These are phyloP conservation scores for Opisthocomus hoazin DNA, from an alignment of 2,113 vertebrate genomes.

Conservation along the genomic window DNA sequence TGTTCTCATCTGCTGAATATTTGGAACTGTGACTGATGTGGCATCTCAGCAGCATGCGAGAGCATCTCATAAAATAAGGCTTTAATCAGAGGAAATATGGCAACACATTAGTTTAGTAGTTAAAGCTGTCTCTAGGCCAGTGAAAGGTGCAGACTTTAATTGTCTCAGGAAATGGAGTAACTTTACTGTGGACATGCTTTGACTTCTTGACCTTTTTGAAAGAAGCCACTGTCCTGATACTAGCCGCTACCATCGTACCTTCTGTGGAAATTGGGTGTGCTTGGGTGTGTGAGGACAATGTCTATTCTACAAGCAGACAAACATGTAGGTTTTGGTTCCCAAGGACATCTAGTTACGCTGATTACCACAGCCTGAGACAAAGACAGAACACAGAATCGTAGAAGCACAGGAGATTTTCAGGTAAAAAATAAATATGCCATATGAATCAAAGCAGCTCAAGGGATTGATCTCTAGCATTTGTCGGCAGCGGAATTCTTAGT, in stretches of 20 bases:
- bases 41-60: not conserved
- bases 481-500: not conserved
- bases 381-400: not conserved
- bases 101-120: not conserved
- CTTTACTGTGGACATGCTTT: not conserved
- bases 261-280: not conserved
- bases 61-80: not conserved
- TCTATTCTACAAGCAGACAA: not conserved
- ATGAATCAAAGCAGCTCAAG: not conserved
- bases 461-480: not conserved
- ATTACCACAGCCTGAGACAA: not conserved
- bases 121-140: not conserved
- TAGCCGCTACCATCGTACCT: not conserved
- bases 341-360: not conserved
- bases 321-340: not conserved
- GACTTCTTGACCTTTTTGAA: not conserved
- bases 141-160: not conserved
- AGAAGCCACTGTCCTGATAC: not conserved
- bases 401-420: not conserved
- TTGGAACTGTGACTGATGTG: not conserved
- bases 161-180: not conserved
- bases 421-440: not conserved
- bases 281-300: not conserved
- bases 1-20: not conserved
- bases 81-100: not conserved